These are phyloP conservation scores for Enteromius radiatus DNA, from an alignment of 2,797 vertebrate genomes.

Conservation along the genomic window DNA sequence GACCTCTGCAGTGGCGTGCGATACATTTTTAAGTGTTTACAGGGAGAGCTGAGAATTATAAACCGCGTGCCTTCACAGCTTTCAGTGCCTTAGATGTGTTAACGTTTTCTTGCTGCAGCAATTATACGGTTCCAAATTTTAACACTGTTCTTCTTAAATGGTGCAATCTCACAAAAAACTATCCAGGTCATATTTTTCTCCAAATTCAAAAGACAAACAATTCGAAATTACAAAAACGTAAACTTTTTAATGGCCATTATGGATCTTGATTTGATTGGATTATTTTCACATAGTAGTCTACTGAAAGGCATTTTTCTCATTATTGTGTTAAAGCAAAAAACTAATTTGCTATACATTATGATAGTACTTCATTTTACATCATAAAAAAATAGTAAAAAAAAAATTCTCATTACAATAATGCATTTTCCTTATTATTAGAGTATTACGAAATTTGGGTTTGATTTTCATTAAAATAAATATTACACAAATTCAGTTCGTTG, in stretches of 20 bases:
- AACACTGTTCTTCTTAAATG: conserved; percentile 3
- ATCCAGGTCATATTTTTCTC: background rate
- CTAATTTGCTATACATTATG: background rate
- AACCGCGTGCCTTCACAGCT: conserved; percentile 16
- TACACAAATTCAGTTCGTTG: background rate
- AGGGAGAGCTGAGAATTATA: conserved; percentile 1
- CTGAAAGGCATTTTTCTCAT: background rate
- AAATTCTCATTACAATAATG: background rate
- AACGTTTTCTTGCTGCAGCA: background rate
- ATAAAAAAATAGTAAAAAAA: background rate
- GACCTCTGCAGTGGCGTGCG: conserved; percentile 10
- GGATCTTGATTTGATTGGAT: background rate
- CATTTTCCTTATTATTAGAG: background rate
- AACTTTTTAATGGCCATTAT: background rate
- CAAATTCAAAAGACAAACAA: background rate
- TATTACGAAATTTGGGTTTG: background rate
- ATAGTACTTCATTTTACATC: background rate
- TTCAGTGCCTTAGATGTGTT: conserved; percentile 38
- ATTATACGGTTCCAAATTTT: conserved; percentile 61
- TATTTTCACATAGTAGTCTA: background rate
- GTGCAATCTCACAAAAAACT: background rate
- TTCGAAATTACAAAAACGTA: background rate
- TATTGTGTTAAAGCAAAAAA: background rate
- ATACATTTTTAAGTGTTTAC: conserved; percentile 59
- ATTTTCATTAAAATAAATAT: background rate